phyloP scores from a whole-genome alignment of 1,140 invertebrate genomes.

The Aphelinus certus region DNA sequence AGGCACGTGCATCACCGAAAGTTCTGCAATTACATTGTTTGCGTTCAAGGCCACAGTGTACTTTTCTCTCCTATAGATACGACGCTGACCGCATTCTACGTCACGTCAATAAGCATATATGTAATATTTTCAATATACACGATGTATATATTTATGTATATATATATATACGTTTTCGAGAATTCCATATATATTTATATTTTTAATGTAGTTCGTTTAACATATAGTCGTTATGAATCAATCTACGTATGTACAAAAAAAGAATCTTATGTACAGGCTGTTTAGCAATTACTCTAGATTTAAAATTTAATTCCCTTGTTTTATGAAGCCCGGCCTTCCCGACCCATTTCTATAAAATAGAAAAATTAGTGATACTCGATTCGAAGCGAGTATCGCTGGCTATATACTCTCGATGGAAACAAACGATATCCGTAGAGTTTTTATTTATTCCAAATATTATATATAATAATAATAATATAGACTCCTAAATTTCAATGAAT shows the following conservation, averaged over 20 bases:
- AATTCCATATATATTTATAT: constrained; percentile 7
- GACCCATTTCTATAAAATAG: constrained; percentile 12
- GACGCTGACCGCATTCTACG: neutral
- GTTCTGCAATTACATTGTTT: constrained; percentile 31
- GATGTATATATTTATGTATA: constrained; percentile 1
- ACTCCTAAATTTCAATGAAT: neutral
- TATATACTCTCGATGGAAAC: constrained; percentile 4
- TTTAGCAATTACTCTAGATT: constrained; percentile 24
- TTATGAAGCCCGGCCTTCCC: constrained; percentile 7
- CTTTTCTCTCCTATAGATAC: constrained; percentile 23
- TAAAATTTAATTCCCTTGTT: constrained; percentile 25
- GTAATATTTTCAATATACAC: constrained; percentile 21
- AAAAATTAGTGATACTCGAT: constrained; percentile 24
- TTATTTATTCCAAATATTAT: neutral
- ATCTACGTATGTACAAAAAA: constrained; percentile 37
- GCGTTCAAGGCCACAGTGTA: constrained; percentile 23
- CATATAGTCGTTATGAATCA: constrained; percentile 24
- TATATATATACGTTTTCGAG: constrained; percentile 11
- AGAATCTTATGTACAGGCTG: constrained; percentile 27
- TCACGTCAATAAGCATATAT: constrained; percentile 1
- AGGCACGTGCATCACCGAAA: constrained; percentile 38
- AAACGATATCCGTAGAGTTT: constrained; percentile 18
- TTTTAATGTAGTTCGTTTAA: constrained; percentile 13
- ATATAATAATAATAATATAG: too few species aligned
- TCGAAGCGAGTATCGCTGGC: constrained; percentile 2